These are phyloP conservation scores for Glaucomys volans DNA, from an alignment of 2,113 vertebrate genomes.

Conservation along the genomic window DNA sequence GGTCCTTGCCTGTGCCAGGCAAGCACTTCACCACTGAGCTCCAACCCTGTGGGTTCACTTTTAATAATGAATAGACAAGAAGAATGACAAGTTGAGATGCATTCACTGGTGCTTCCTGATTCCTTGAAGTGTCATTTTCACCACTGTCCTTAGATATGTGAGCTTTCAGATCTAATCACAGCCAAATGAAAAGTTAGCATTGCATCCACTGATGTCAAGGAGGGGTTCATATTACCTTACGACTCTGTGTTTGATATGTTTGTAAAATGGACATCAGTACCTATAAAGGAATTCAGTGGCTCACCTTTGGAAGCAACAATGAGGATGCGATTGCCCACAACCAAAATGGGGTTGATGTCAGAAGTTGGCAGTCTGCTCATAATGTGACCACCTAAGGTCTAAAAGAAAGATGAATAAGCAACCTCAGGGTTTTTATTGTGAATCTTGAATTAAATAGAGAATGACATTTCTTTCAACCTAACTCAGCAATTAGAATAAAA, in stretches of 20 bases:
- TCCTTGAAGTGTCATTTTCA: neutral
- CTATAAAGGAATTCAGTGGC: neutral
- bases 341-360: slow-evolving; percentile 87
- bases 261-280: neutral
- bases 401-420: neutral
- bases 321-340: slow-evolving; percentile 84
- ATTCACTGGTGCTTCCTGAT: neutral
- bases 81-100: neutral
- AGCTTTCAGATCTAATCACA: neutral
- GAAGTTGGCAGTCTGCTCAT: slow-evolving; percentile 86
- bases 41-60: neutral
- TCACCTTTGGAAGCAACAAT: slow-evolving; percentile 82
- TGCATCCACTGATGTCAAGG: neutral
- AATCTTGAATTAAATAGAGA: neutral
- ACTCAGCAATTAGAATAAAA: slow-evolving; percentile 39
- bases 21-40: neutral
- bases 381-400: slow-evolving; percentile 88
- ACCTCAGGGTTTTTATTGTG: neutral
- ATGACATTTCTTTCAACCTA: neutral
- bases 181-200: neutral
- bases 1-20: neutral
- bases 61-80: neutral
- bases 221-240: neutral
- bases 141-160: neutral
- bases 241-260: neutral